These are phyloP conservation scores for Drosophila melanogaster DNA, from an alignment of 1,140 invertebrate genomes.

Conservation along the genomic window Release_6_plus_ISO1_MT NT_033779.5:18622501-18623000, in stretches of 20 bases:
- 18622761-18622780: slow-evolving; percentile 77
- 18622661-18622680: slow-evolving; percentile 7
- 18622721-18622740: slow-evolving; percentile 23
- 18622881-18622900: slow-evolving; percentile 21
- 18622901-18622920: slow-evolving; percentile 21
- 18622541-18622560: slow-evolving; percentile 44
- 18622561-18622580: slow-evolving; percentile 50
- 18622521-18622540: slow-evolving; percentile 63
- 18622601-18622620: slow-evolving; percentile 40
- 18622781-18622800: slow-evolving; percentile 46
- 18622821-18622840: slow-evolving; percentile 53
- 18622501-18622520: slow-evolving; percentile 48
- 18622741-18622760: slow-evolving; percentile 76
- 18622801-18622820: slow-evolving; percentile 14
- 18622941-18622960: slow-evolving; percentile 6
- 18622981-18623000: not conserved
- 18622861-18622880: slow-evolving; percentile 26
- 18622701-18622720: slow-evolving; percentile 5
- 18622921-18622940: slow-evolving; percentile 23
- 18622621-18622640: slow-evolving; percentile 70
- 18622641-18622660: slow-evolving; percentile 56
- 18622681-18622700: slow-evolving; percentile 15
- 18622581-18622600: slow-evolving; percentile 65
- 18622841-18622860: slow-evolving; percentile 40
- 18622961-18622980: slow-evolving; percentile 13